These are phyloP conservation scores for zebrafish (Danio rerio) DNA, from an alignment of 2,113 vertebrate genomes.

Conservation along the genomic window GRCz12tu NC_133184.1:10820501-10821000, in stretches of 20 bases:
- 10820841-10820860: conserved; percentile 92
- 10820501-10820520: conserved; percentile 95
- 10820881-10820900: conserved; percentile 98
- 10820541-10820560: conserved; percentile 84
- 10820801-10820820: conserved; percentile 87
- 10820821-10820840: conserved; percentile 89
- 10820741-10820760: conserved; percentile 98
- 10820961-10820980: conserved; percentile 59
- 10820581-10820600: conserved; percentile 97
- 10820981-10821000: conserved; percentile 77
- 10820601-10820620: conserved; percentile 92
- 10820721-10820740: conserved; percentile 90
- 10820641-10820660: conserved; percentile 90
- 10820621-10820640: conserved; percentile 91
- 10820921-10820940: neutral
- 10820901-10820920: conserved; percentile 95
- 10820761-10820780: conserved; percentile 98
- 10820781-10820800: conserved; percentile 95
- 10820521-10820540: conserved; percentile 94
- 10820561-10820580: conserved; percentile 91
- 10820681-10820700: conserved; percentile 81
- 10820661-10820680: conserved; percentile 77
- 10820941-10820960: conserved; percentile 36
- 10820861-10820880: conserved; percentile 90
- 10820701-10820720: conserved; percentile 88